Percentiles rank a stretch among this genome's conserved stretches.
Conservation (phyloP, 2,888 invertebrate genomes). For the Automeris io region DNA sequence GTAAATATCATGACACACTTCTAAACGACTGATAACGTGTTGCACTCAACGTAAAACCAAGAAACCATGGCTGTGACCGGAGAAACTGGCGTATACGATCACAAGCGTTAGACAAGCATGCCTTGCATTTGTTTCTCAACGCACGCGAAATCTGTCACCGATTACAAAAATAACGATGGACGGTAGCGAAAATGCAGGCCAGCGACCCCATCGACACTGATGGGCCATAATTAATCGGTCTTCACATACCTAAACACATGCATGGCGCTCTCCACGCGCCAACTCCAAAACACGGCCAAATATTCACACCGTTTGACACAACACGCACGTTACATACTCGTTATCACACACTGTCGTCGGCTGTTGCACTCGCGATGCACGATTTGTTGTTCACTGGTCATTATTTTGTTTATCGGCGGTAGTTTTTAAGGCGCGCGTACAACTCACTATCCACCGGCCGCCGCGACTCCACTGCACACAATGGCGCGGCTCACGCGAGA, state of each 20-base stretch:
- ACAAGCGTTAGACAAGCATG: slow-evolving; percentile 30
- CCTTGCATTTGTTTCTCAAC: slow-evolving; percentile 21
- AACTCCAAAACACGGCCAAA: slow-evolving; percentile 63
- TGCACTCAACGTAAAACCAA: slow-evolving; percentile 6
- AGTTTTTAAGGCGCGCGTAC: slow-evolving; percentile 46
- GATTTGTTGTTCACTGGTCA: slow-evolving; percentile 65
- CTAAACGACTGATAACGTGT: slow-evolving; percentile 51
- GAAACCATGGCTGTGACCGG: slow-evolving; percentile 18
- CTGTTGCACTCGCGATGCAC: slow-evolving; percentile 70
- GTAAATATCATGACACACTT: slow-evolving; percentile 70
- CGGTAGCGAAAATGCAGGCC: slow-evolving; percentile 57
- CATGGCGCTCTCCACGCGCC: slow-evolving; percentile 64
- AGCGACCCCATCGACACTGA: slow-evolving; percentile 60
- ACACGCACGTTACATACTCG: slow-evolving; percentile 69
- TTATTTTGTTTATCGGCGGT: slow-evolving; percentile 73
- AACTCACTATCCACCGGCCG: slow-evolving; percentile 46
- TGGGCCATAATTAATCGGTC: slow-evolving; percentile 69
- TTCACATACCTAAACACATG: slow-evolving; percentile 72
- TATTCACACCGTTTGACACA: slow-evolving; percentile 63
- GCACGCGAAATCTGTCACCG: slow-evolving; percentile 39
- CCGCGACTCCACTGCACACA: slow-evolving; percentile 69
- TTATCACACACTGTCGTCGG: slow-evolving; percentile 73
- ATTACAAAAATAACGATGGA: slow-evolving; percentile 46
- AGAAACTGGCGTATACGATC: slow-evolving; percentile 16
- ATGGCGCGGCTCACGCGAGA: slow-evolving; percentile 60